Percentiles rank a stretch among this genome's conserved stretches.
phyloP scores from a whole-genome alignment of 2,113 vertebrate species.

The Rhynchopsitta pachyrhyncha region DNA sequence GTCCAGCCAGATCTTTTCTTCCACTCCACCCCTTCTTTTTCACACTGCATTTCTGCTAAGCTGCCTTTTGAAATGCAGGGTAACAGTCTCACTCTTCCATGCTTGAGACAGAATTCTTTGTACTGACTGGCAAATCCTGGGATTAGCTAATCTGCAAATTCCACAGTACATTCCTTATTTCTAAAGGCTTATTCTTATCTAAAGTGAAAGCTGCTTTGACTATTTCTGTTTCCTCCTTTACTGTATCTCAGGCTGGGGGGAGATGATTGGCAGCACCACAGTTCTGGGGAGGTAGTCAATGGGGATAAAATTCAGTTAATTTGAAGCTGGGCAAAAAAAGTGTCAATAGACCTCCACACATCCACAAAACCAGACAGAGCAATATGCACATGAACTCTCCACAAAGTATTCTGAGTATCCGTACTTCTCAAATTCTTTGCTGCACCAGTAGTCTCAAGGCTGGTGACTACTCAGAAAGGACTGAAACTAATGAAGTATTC shows the following conservation, averaged over 20 bases:
- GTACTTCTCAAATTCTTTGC: neutral
- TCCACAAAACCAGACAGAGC: neutral
- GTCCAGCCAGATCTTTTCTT: neutral
- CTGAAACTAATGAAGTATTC: conserved; percentile 7
- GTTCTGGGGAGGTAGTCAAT: neutral
- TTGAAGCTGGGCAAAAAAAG: neutral
- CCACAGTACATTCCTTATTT: neutral
- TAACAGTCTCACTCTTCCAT: neutral
- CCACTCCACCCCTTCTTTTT: neutral
- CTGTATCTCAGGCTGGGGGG: neutral
- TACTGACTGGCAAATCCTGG: neutral
- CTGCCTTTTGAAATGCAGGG: neutral
- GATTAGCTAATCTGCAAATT: conserved; percentile 4
- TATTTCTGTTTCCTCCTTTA: neutral
- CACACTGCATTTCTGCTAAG: neutral
- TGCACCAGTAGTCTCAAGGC: neutral
- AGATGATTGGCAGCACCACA: neutral
- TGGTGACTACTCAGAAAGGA: conserved; percentile 12
- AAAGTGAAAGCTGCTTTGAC: neutral
- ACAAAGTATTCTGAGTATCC: neutral
- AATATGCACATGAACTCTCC: neutral
- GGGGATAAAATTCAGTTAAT: neutral
- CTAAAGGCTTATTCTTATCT: neutral
- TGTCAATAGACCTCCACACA: neutral
- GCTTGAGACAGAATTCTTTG: neutral